Conservation (phyloP, 2,888 invertebrate species). For the Bombylius major region DNA sequence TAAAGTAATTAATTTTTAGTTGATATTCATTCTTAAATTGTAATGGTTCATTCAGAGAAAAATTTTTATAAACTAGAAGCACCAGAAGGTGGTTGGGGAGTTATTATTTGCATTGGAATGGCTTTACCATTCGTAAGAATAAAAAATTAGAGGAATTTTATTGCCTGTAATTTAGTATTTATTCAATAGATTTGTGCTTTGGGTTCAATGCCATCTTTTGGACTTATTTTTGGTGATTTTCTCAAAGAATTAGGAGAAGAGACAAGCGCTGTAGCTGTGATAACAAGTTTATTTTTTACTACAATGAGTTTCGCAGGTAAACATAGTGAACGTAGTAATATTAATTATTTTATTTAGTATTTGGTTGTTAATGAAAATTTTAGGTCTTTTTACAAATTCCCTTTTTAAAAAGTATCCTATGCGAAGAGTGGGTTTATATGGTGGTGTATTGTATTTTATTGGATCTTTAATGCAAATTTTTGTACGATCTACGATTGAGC, state of each 20-base stretch:
- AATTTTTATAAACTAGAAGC: slow-evolving; percentile 25
- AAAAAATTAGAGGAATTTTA: neutral
- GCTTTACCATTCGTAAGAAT: slow-evolving; percentile 61
- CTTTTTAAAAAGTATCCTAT: slow-evolving; percentile 53
- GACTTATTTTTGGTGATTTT: slow-evolving; percentile 57
- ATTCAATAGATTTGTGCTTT: slow-evolving; percentile 47
- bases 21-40: too few species aligned
- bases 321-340: slow-evolving; percentile 2
- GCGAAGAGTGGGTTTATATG: slow-evolving; percentile 52
- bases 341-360: neutral
- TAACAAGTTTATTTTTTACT: slow-evolving; percentile 52
- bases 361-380: too few species aligned
- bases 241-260: slow-evolving; percentile 50
- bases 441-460: slow-evolving; percentile 48
- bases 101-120: slow-evolving; percentile 58
- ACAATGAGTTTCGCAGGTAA: slow-evolving; percentile 37
- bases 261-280: slow-evolving; percentile 55
- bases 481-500: slow-evolving; percentile 46
- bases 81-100: slow-evolving; percentile 75
- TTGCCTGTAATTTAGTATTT: too few species aligned
- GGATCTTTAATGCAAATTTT: slow-evolving; percentile 52
- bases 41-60: too few species aligned
- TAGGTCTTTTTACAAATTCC: slow-evolving; percentile 55
- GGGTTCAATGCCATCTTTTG: slow-evolving; percentile 55
- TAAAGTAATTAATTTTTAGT: too few species aligned